Base-by-base conservation (phyloP, 1,140 invertebrate genomes). In the Metaphire vulgaris region DNA sequence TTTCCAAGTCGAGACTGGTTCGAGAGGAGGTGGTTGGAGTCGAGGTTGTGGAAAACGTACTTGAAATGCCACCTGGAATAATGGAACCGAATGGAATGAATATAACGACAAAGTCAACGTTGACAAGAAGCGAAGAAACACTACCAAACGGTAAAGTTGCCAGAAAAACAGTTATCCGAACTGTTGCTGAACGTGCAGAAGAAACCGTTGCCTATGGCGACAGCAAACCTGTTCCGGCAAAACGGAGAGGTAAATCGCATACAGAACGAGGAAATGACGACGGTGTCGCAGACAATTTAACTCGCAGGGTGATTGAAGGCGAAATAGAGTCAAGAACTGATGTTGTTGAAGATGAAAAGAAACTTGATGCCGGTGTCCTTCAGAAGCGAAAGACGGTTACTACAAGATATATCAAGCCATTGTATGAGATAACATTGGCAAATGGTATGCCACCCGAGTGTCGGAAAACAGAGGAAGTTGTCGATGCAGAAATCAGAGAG, bases 61-160 rank as follows among this genome's bases (percentile, higher is more conserved):
- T 75, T 31, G 32, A 56, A 32, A 1, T 75, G 56, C 74, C 74
- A n/a, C 66, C 29, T 2, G 74, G 67, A n/a, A 66, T 75, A 28
- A 73, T 30, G 15, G 74, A 75, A 31, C 74, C 74, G 26, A 28
- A 26, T 21, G 31, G 28, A n/a, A 33, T 30, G 67, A n/a, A 67
- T 26, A 28, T 68, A 28, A 33, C 16, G 16, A 30, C 64, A 21
- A 29, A 31, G 21, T 15, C 29, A 33, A 29, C 34, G 29, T 65
- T 79, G 76, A 56, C 79, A 73, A 72, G 77, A 31, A 69, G 77
- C 68, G 81, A 86, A 78, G 81, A 84, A 73, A 77, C 76, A 1
- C 73, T 80, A 21, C 79, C 82, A 1, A 82, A 85, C 81, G 83
- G 84, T 70, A 77, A 66, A 14, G 69, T 69, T 68, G 74, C 76